Evolutionary conservation across 2,113 vertebrate genomes (phyloP).

Genomic region (Chionomys nivalis): DNA sequence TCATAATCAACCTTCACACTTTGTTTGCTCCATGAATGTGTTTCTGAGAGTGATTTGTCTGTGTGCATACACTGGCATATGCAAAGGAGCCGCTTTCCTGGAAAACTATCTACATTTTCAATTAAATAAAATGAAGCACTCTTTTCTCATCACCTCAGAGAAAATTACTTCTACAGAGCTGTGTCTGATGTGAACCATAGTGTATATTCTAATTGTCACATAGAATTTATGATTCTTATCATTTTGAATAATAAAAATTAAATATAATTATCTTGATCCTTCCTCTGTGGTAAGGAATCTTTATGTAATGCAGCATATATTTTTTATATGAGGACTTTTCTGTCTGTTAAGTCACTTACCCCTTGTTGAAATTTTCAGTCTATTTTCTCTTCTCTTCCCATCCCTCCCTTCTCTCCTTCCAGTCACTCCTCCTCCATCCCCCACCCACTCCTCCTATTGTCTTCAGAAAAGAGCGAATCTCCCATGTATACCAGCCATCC

Average conservation of each 20-base stretch:
- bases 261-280: neutral
- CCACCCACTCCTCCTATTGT: neutral
- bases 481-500: neutral
- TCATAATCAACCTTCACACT: neutral
- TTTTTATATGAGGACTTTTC: slow-evolving; percentile 17
- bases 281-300: neutral
- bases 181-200: neutral
- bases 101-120: neutral
- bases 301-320: slow-evolving; percentile 16
- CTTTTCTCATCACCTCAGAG: neutral
- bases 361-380: slow-evolving; percentile 59
- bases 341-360: slow-evolving; percentile 33
- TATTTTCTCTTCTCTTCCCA: neutral
- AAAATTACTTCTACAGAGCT: slow-evolving; percentile 2
- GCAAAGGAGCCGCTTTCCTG: neutral
- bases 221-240: slow-evolving; percentile 1
- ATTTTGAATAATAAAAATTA: neutral
- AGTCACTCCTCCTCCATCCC: accelerated
- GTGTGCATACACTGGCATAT: neutral
- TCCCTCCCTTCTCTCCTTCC: neutral
- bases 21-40: neutral
- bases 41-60: neutral
- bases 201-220: neutral
- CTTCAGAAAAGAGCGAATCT: neutral
- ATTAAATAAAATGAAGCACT: slow-evolving; percentile 23